These are phyloP conservation scores for Eciton burchellii DNA, from an alignment of 1,140 invertebrate species.

Conservation along the genomic window DNA sequence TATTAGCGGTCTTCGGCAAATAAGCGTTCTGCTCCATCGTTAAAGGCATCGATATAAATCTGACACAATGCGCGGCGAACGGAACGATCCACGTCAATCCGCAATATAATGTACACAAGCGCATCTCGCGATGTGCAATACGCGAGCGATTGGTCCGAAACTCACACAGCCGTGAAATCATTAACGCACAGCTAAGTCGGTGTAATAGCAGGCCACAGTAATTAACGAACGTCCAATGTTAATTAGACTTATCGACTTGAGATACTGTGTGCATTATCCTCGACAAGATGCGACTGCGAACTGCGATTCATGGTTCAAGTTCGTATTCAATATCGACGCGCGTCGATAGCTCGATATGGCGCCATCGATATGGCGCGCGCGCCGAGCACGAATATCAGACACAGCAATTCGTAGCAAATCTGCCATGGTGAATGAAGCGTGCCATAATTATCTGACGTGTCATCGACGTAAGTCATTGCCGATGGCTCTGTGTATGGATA, in stretches of 20 bases:
- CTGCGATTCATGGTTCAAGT: conserved; percentile 50
- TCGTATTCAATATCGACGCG: conserved; percentile 7
- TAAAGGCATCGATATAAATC: conserved; percentile 48
- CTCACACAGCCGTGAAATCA: conserved; percentile 67
- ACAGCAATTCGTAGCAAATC: not conserved
- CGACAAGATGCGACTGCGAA: conserved; percentile 56
- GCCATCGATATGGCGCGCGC: not conserved
- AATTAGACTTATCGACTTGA: conserved; percentile 73
- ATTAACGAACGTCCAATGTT: conserved; percentile 74
- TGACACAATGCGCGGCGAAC: conserved; percentile 12
- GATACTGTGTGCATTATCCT: conserved; percentile 55
- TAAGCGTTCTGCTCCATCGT: conserved; percentile 43
- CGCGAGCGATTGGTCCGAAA: conserved; percentile 65
- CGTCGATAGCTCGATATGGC: not conserved
- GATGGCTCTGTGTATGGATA: not conserved
- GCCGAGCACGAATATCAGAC: conserved; percentile 6
- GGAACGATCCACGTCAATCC: conserved; percentile 54
- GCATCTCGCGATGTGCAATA: conserved; percentile 67
- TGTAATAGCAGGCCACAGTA: conserved; percentile 67
- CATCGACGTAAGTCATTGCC: too few relatives aligned
- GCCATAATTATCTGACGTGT: not conserved
- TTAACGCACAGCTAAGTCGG: conserved; percentile 72
- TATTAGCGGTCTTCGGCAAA: conserved; percentile 63
- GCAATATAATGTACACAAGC: conserved; percentile 31
- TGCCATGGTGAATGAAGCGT: not conserved